These are phyloP conservation scores for Uloborus plumipes DNA, from an alignment of 2,888 invertebrate species.

Conservation along the genomic window DNA sequence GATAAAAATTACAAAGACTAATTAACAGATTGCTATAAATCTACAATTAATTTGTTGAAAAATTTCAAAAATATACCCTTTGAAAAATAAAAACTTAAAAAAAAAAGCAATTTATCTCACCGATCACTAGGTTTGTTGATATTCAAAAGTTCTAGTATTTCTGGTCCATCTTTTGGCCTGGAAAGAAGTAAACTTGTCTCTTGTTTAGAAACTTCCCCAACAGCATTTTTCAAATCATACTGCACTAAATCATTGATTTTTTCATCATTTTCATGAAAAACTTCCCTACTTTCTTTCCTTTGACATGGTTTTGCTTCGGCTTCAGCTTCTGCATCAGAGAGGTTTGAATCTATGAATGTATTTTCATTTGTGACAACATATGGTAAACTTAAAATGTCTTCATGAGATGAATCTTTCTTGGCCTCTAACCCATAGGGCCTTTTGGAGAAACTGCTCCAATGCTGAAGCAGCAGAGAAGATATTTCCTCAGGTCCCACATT, in stretches of 20 bases:
- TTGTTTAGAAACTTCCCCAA: no score
- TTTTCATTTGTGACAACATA: background rate
- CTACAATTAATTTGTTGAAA: no score
- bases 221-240: constrained; percentile 2
- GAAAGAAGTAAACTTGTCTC: constrained; percentile 78
- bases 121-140: constrained; percentile 75
- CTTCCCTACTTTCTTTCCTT: background rate
- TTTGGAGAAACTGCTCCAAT: constrained; percentile 69
- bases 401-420: background rate
- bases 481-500: constrained; percentile 78
- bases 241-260: background rate
- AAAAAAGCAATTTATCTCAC: constrained; percentile 7
- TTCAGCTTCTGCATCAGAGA: background rate
- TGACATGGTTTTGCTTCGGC: background rate
- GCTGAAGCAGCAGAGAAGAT: constrained; percentile 68
- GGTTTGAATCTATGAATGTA: background rate
- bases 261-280: background rate
- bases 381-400: constrained; percentile 10
- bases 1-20: no score
- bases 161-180: constrained; percentile 72
- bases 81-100: background rate
- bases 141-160: constrained; percentile 73
- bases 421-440: constrained; percentile 50
- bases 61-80: no score
- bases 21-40: no score